phyloP scores from a whole-genome alignment of 2,888 invertebrate species.

The Pollenia labialis region DNA sequence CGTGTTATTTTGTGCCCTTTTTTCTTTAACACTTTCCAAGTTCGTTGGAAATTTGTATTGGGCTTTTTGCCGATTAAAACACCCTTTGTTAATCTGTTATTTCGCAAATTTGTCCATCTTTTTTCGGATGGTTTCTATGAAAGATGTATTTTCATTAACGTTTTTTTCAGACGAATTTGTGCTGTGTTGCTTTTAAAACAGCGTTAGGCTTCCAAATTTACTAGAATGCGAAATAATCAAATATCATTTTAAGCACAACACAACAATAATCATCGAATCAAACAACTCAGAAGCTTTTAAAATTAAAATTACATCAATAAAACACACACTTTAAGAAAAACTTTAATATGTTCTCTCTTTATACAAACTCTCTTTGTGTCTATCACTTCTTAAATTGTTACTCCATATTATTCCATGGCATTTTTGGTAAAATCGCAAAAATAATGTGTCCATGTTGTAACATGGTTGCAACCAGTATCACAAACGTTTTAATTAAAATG shows the following conservation, averaged over 20 bases:
- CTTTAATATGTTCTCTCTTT: too few relatives aligned
- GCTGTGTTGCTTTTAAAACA: too few relatives aligned
- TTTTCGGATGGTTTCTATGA: constrained; percentile 2
- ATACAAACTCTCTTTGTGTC: too few relatives aligned
- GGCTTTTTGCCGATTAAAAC: constrained; percentile 13
- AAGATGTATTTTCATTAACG: constrained; percentile 27
- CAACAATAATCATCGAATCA: too few relatives aligned
- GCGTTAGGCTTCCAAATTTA: too few relatives aligned
- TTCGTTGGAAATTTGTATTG: constrained; percentile 6
- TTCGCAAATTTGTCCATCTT: neutral
- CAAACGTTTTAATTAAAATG: constrained; percentile 69
- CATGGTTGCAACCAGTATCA: constrained; percentile 10
- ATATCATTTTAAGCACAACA: too few relatives aligned
- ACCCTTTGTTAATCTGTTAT: constrained; percentile 5
- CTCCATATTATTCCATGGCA: too few relatives aligned
- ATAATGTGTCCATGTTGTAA: constrained; percentile 26
- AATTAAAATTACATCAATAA: too few relatives aligned
- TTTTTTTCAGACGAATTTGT: neutral
- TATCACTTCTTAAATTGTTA: neutral
- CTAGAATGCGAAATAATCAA: too few relatives aligned
- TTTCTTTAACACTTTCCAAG: neutral
- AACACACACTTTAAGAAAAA: too few relatives aligned
- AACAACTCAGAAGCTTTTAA: too few relatives aligned
- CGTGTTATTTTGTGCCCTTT: neutral
- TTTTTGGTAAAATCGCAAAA: neutral